These are phyloP conservation scores for Epinotia brunnichana DNA, from an alignment of 2,888 invertebrate species.

Conservation along the genomic window DNA sequence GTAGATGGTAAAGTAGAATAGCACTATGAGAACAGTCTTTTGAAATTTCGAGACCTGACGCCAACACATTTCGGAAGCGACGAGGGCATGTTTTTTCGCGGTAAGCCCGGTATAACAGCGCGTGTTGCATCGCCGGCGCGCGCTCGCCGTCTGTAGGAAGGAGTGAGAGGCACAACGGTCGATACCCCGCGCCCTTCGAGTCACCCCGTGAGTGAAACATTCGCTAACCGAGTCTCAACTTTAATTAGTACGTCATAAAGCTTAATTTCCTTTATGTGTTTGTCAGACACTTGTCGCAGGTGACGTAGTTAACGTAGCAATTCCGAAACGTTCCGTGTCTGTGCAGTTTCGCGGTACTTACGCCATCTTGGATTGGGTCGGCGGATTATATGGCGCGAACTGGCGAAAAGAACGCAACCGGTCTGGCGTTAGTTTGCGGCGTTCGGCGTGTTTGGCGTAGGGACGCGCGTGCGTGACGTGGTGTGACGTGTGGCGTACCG, in stretches of 20 bases:
- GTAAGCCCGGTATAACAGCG: slow-evolving; percentile 49
- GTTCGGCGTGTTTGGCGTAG: slow-evolving; percentile 14
- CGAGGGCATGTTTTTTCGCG: slow-evolving; percentile 42
- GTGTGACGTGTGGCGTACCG: slow-evolving; percentile 12
- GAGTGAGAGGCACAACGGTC: slow-evolving; percentile 59
- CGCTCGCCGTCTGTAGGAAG: slow-evolving; percentile 55
- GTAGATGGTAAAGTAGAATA: slow-evolving; percentile 58
- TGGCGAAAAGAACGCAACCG: slow-evolving; percentile 29
- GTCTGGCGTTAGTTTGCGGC: slow-evolving; percentile 18
- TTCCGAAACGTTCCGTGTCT: background rate
- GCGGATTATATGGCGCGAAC: slow-evolving; percentile 13
- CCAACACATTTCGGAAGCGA: slow-evolving; percentile 59
- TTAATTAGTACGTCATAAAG: background rate
- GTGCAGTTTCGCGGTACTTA: background rate
- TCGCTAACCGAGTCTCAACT: background rate
- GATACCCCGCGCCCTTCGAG: slow-evolving; percentile 55
- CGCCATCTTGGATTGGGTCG: background rate
- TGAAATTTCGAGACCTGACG: slow-evolving; percentile 61
- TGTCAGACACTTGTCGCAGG: slow-evolving; percentile 34
- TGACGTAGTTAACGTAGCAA: slow-evolving; percentile 29
- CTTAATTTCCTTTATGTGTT: background rate
- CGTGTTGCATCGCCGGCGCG: slow-evolving; percentile 54
- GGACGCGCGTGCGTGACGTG: slow-evolving; percentile 18
- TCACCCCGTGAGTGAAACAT: slow-evolving; percentile 25
- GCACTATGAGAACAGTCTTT: slow-evolving; percentile 55